Conservation (phyloP, 2,888 invertebrate species). For the Phaedon cochleariae region DNA sequence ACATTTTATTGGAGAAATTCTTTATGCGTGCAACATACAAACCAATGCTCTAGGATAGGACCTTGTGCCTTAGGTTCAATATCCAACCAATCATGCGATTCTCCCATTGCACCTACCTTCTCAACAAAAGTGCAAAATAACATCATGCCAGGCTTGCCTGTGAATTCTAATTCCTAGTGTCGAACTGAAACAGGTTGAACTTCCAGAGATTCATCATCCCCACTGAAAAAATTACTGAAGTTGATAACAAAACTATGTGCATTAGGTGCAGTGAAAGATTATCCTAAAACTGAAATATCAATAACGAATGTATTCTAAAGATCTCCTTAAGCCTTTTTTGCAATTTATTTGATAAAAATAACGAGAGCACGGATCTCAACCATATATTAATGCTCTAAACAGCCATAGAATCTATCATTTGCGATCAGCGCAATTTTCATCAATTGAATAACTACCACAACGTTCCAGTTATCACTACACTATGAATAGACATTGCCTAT, state of each 20-base stretch:
- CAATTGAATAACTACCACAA: too few relatives aligned
- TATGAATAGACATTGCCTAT: too few relatives aligned
- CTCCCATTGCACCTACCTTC: constrained; percentile 4
- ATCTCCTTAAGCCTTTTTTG: not conserved
- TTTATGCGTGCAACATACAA: too few relatives aligned
- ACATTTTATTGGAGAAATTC: too few relatives aligned
- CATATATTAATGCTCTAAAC: too few relatives aligned
- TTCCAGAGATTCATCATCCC: not conserved
- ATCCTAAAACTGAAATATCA: constrained; percentile 10
- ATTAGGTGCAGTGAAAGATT: not conserved
- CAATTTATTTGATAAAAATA: not conserved
- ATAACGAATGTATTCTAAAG: not conserved
- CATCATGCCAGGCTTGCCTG: not conserved
- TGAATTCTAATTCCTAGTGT: constrained; percentile 17
- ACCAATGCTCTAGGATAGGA: too few relatives aligned
- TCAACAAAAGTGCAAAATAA: constrained; percentile 14
- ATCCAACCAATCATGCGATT: not conserved
- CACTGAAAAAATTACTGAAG: not conserved
- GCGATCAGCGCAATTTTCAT: too few relatives aligned
- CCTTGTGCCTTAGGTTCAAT: too few relatives aligned
- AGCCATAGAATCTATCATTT: too few relatives aligned
- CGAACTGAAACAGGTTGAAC: constrained; percentile 12
- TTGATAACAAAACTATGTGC: constrained; percentile 12
- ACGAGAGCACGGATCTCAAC: not conserved
- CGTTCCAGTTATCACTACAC: too few relatives aligned